A percentile compares a stretch with the other conserved stretches of the same genome.
Conservation (phyloP, 2,888 invertebrate species). For the Brachylomia viminalis region DNA sequence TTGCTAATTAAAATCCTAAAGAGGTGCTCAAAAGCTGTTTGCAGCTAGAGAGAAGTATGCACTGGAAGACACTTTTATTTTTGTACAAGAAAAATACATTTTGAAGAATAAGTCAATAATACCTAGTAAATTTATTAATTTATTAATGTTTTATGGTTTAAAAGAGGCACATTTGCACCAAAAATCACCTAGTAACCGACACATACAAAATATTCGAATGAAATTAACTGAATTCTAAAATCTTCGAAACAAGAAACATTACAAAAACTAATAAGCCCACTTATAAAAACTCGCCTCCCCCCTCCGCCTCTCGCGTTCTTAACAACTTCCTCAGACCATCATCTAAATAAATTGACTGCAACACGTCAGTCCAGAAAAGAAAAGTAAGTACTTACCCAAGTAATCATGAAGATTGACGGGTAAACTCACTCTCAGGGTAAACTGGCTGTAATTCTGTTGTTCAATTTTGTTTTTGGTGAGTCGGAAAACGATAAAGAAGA, state of each 20-base stretch:
- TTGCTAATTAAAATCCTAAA: slow-evolving; percentile 34
- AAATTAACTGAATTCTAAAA: slow-evolving; percentile 2
- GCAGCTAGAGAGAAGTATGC: slow-evolving; percentile 2
- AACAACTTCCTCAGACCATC: slow-evolving; percentile 28
- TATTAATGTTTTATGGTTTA: neutral
- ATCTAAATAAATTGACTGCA: slow-evolving; percentile 35
- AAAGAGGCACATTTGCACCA: neutral
- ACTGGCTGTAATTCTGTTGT: slow-evolving; percentile 19
- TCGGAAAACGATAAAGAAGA: neutral
- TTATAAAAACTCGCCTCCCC: slow-evolving; percentile 8
- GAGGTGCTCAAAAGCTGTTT: neutral
- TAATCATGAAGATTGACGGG: slow-evolving; percentile 24
- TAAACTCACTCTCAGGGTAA: neutral
- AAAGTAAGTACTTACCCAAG: neutral
- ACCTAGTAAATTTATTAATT: no score
- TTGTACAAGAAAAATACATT: neutral
- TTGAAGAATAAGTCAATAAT: neutral
- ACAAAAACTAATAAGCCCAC: slow-evolving; percentile 13
- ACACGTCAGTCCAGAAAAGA: neutral
- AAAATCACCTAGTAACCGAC: neutral
- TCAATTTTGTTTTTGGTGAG: neutral
- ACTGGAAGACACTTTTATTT: slow-evolving; percentile 2
- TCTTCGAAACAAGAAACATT: neutral
- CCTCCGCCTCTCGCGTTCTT: neutral
- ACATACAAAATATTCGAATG: neutral